These are phyloP conservation scores for Hexactinellida sp. DNA, from an alignment of 37 sponge, comb jelly and placozoan species.

Conservation along the genomic window DNA sequence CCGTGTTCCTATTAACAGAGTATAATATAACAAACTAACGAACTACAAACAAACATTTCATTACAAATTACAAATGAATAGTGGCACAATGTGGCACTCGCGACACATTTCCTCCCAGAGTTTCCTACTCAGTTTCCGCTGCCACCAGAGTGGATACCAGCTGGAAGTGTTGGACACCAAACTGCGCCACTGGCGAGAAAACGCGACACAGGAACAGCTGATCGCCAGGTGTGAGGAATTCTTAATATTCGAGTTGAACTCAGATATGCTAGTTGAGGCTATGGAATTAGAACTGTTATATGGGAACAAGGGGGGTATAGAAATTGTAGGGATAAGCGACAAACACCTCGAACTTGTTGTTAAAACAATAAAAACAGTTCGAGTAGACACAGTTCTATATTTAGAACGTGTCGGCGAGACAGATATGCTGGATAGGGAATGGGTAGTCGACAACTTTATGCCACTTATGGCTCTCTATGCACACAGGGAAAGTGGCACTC, in stretches of 20 bases:
- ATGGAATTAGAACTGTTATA: background rate
- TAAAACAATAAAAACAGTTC: background rate
- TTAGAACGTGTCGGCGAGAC: background rate
- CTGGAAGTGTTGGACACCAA: background rate
- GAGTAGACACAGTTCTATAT: background rate
- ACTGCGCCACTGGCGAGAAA: background rate
- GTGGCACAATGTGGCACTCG: too few species aligned
- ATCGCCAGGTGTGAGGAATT: background rate
- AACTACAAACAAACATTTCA: too few species aligned
- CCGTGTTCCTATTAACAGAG: too few species aligned
- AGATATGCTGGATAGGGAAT: background rate
- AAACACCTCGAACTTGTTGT: background rate
- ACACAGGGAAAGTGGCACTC: background rate
- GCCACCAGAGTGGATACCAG: background rate
- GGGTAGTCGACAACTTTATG: background rate
- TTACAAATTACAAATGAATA: too few species aligned
- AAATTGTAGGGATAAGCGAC: background rate
- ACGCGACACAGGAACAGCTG: background rate
- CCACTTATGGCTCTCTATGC: background rate
- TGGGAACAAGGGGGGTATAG: background rate
- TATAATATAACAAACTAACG: too few species aligned
- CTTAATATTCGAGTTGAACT: background rate
- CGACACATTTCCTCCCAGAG: background rate
- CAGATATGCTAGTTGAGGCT: background rate
- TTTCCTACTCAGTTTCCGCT: background rate